Percentiles rank a stretch among this genome's conserved stretches.
These are phyloP conservation scores for Alauda arvensis DNA, from an alignment of 2,797 vertebrate species.

Conservation along the genomic window DNA sequence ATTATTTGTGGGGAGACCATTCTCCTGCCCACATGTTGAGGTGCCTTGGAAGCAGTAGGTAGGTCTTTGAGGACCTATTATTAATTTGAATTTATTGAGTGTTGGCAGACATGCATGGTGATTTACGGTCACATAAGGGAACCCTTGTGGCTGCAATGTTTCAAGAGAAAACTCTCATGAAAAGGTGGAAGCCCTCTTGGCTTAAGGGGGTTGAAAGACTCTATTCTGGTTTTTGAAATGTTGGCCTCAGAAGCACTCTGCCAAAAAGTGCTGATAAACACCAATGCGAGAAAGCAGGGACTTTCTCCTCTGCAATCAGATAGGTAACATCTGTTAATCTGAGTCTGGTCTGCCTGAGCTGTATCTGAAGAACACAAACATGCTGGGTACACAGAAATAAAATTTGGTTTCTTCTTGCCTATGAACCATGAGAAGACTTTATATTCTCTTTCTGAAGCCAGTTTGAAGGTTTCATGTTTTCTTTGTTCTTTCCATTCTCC, in stretches of 20 bases:
- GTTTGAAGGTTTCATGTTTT: not conserved
- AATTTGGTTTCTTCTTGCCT: not conserved
- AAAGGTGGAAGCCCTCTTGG: not conserved
- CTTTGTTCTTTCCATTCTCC: not conserved
- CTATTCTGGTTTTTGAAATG: not conserved
- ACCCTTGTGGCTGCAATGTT: conserved; percentile 25
- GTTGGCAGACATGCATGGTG: conserved; percentile 15
- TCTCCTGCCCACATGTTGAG: conserved; percentile 9
- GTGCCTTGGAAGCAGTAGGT: conserved; percentile 28
- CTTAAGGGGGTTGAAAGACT: conserved; percentile 16
- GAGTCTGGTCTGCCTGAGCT: not conserved
- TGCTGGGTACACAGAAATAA: not conserved
- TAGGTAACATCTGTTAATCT: not conserved
- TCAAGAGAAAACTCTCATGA: conserved; percentile 9
- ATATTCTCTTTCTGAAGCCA: not conserved
- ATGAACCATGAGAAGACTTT: not conserved
- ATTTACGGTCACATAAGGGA: conserved; percentile 37
- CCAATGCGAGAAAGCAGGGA: rapidly evolving
- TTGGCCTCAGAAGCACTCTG: not conserved
- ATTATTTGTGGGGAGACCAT: conserved; percentile 15
- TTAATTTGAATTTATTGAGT: conserved; percentile 51
- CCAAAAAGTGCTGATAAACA: not conserved
- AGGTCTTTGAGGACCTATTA: conserved; percentile 40
- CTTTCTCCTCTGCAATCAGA: not conserved
- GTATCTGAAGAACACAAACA: not conserved